Evolutionary conservation across 2,888 invertebrate genomes (phyloP).

Genomic region (Drosophila neotestacea): DNA sequence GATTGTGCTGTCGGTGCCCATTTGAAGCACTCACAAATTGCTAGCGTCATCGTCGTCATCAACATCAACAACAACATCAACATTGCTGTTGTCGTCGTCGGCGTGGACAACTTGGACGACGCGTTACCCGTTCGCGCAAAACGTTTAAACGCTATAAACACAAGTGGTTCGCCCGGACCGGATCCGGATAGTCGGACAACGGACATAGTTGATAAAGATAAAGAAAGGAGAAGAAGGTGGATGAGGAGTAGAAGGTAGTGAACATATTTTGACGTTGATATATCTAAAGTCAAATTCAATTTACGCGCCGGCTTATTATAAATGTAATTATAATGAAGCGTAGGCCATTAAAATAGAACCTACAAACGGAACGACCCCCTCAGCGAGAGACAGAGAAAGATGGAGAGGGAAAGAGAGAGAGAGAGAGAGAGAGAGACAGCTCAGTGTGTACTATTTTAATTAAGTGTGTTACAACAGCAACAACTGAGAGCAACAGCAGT

Average conservation of each 20-base stretch:
- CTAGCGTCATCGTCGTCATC: constrained; percentile 32
- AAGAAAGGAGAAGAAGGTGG: not conserved
- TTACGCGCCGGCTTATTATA: constrained; percentile 62
- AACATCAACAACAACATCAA: not conserved
- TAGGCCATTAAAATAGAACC: constrained; percentile 66
- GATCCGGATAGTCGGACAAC: constrained; percentile 39
- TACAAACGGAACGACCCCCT: constrained; percentile 66
- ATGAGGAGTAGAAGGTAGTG: not conserved
- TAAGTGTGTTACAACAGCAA: constrained; percentile 69
- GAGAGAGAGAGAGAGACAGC: constrained; percentile 30
- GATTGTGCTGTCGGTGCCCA: constrained; percentile 60
- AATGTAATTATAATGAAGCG: constrained; percentile 72
- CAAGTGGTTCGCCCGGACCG: constrained; percentile 56
- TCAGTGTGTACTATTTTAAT: constrained; percentile 77
- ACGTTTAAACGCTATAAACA: constrained; percentile 53
- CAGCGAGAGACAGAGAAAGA: constrained; percentile 30
- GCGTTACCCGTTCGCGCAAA: constrained; percentile 54
- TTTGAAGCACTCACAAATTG: constrained; percentile 50
- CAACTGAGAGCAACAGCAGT: constrained; percentile 40
- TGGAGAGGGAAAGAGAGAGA: constrained; percentile 1
- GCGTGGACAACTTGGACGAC: constrained; percentile 44
- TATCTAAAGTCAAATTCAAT: constrained; percentile 67
- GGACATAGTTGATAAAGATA: not conserved
- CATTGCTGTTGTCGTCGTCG: constrained; percentile 22
- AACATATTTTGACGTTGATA: constrained; percentile 43